Conservation (phyloP, 2,113 vertebrate genomes). For the Phaethon lepturus region DNA sequence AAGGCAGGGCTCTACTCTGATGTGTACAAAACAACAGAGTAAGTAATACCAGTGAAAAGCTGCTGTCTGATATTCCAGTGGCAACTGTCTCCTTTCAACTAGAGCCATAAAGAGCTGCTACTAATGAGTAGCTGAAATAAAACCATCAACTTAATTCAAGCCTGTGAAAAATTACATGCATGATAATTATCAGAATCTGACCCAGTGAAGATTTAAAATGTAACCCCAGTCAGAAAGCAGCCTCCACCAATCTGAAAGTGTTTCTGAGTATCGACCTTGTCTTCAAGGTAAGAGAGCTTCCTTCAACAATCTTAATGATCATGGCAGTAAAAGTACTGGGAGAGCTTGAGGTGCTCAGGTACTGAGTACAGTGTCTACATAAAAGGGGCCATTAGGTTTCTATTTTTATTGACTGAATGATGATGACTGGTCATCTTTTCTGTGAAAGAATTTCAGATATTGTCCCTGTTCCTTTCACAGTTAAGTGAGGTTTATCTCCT, state of each 20-base stretch:
- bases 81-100: neutral
- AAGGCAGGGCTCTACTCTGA: conserved; percentile 97
- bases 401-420: neutral
- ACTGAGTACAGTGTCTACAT: neutral
- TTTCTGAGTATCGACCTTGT: neutral
- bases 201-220: neutral
- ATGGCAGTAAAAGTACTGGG: neutral
- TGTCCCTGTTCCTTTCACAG: neutral
- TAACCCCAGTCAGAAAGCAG: neutral
- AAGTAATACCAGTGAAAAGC: conserved; percentile 69
- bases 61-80: neutral
- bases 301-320: rapidly evolving
- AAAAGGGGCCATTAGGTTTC: neutral
- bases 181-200: neutral
- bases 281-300: neutral
- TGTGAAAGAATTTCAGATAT: neutral
- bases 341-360: neutral
- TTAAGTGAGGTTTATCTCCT: neutral
- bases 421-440: neutral
- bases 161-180: neutral
- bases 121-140: neutral
- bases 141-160: neutral
- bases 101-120: neutral
- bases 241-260: neutral
- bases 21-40: conserved; percentile 95